Conservation (phyloP, 2,888 invertebrate genomes). For the Calameuta pallipes region DNA sequence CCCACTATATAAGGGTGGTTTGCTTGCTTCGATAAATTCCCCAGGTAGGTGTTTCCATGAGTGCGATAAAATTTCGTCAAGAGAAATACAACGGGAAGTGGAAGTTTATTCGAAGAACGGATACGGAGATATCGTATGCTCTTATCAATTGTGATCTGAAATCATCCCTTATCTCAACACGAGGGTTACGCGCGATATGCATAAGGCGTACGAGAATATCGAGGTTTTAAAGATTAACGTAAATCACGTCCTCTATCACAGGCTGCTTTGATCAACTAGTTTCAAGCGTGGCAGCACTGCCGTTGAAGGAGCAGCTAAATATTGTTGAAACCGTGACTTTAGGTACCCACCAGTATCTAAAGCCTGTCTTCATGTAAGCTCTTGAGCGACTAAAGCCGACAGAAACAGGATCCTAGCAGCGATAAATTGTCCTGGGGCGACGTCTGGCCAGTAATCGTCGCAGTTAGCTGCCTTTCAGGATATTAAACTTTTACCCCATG, state of each 20-base stretch:
- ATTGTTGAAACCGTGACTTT: neutral
- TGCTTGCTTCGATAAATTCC: neutral
- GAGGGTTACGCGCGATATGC: neutral
- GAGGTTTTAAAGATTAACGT: neutral
- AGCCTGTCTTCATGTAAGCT: neutral
- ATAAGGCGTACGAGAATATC: neutral
- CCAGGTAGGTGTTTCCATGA: neutral
- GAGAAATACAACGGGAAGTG: neutral
- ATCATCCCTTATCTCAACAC: neutral
- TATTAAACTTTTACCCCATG: neutral
- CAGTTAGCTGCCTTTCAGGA: neutral
- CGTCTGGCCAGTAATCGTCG: neutral
- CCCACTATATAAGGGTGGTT: neutral
- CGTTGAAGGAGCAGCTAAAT: neutral
- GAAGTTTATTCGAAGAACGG: neutral
- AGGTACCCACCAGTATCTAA: neutral
- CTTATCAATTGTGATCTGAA: neutral
- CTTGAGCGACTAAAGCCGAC: neutral
- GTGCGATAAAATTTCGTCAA: neutral
- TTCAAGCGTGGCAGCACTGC: neutral
- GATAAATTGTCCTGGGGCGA: neutral
- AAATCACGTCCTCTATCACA: neutral
- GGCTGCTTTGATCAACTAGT: neutral
- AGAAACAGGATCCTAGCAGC: neutral
- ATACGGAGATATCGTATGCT: neutral